Evolutionary conservation across 2,888 invertebrate genomes (phyloP), one percentile per base, ranked within the genome.

Genomic region (Abscondita cerata): DNA sequence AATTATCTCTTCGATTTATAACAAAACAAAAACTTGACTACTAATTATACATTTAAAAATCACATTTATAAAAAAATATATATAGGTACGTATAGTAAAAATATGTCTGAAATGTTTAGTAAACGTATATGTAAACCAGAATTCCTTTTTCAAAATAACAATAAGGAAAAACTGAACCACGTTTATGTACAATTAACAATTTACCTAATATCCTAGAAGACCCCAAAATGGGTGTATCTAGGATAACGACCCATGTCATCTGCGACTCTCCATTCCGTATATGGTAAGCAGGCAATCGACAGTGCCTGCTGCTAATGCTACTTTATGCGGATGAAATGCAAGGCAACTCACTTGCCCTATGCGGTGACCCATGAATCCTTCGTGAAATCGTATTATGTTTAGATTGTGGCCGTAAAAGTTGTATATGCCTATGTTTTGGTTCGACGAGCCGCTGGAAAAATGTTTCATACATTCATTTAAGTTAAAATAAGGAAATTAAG

Each of bases 321-420:
- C 88, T 75, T 92, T 89, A 77, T 93, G 88, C 34, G 95, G 93
- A 81, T 98, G 97, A 83, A 96, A 97, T 68, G 90, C 89, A 73
- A 97, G 83, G 77, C 94, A 95, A 70, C 90, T 90, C 63, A 96
- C 92, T 44, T 95, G 91, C 13, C 93, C 94, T 72, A 94, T 92
- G 76, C 93, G 86, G 71, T 93, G 89, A 62, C 89, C 89, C 86
- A 93, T 92, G 82, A 97, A 96, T 55, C 96, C 95, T 77, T 96
- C 96, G 80, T 96, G 93, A 79, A 91, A 90, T 77, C 92, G 91
- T 76, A 96, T 90, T 2, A 89, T 87, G 80, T 92, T 93, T 60
- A 95, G 83, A 44, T 84, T 81, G 16, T 84, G 82, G 44, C 95
- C 96, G 68, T 86, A 85, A 70, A 89, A 83, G 74, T 89, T 89